Base-by-base conservation (phyloP, 2,113 vertebrate species). In the Vireo altiloquus region DNA sequence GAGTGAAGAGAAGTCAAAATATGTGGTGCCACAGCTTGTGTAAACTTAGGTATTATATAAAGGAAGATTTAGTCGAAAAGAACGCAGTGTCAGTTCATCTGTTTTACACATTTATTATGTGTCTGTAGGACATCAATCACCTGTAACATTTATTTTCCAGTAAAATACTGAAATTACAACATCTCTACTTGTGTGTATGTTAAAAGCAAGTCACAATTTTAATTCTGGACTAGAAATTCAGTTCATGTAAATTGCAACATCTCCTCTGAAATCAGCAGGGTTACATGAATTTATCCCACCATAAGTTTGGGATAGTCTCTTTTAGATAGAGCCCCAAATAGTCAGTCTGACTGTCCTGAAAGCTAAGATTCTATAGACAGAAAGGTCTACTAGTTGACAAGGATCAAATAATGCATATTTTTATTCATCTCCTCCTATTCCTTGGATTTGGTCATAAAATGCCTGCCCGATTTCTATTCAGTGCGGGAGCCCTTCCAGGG, bases 401-500 rank as follows among this genome's bases (percentile, higher is more conserved):
- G 86, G 44, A 74, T 80, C 35, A 60, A 81, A 71, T 44, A 87
- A 65, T 72, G 37, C 80, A 22, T 72, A 88, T 90, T 91, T 91
- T 86, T 63, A 47, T 49, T 57, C 16, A 5, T 61, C 28, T 68
- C 30, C 79, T 75, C 75, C 83, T 70, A 10, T 95, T 94, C 75
- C 77, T 84, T 61, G 49, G n/a, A 49, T 76, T 94, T 77, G 88
- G 74, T 87, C 24, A 9, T n/a, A 40, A 53, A 81, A 71, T 72
- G 71, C 69, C 31, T 28, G 27, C 20, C 82, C 68, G 31, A 27
- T 24, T 87, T 94, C 19, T 16, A 2, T 56, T 87, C 69, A 47
- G 5, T 87, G 27, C 91, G 94, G 37, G 61, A 47, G 14, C 42
- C 33, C 19, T 88, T 89, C 92, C 94, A 97, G 86, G 91, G 76